These are phyloP conservation scores for Nymphalis polychloros DNA, from an alignment of 2,888 invertebrate species.

Conservation along the genomic window DNA sequence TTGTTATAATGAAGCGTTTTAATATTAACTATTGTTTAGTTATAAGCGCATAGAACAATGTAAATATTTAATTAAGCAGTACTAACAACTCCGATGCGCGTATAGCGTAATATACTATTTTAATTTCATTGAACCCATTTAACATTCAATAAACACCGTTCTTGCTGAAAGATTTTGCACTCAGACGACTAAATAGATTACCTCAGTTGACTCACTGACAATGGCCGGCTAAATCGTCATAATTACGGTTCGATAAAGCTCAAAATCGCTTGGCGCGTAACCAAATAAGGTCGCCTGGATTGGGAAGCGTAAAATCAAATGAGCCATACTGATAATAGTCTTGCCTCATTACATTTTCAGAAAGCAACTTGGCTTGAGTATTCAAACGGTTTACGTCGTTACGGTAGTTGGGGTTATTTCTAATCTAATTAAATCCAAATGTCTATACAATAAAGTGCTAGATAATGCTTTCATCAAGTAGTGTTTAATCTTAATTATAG, in stretches of 20 bases:
- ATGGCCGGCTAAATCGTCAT: conserved; percentile 52
- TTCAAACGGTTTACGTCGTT: conserved; percentile 35
- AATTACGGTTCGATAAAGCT: conserved; percentile 61
- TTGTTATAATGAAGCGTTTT: not conserved
- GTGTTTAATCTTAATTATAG: not conserved
- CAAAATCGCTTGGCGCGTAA: conserved; percentile 55
- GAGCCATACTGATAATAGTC: conserved; percentile 64
- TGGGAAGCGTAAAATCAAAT: conserved; percentile 67
- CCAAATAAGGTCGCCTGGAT: conserved; percentile 52
- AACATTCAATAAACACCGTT: conserved; percentile 42
- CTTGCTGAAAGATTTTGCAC: conserved; percentile 54
- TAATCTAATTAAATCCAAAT: conserved; percentile 20
- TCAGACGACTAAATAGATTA: conserved; percentile 61
- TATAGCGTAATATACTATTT: conserved; percentile 19
- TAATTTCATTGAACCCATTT: conserved; percentile 26
- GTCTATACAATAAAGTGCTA: not conserved
- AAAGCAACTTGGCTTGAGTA: conserved; percentile 43
- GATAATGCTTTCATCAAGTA: not conserved
- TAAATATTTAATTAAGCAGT: conserved; percentile 8
- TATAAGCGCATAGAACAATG: not conserved
- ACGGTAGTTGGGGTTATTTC: conserved; percentile 25
- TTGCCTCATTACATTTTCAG: conserved; percentile 60
- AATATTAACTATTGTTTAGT: not conserved
- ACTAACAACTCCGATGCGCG: conserved; percentile 2
- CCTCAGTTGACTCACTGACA: conserved; percentile 54